Evolutionary conservation across 2,113 vertebrate species (phyloP).

Genomic region (Micronycteris hirsuta): DNA sequence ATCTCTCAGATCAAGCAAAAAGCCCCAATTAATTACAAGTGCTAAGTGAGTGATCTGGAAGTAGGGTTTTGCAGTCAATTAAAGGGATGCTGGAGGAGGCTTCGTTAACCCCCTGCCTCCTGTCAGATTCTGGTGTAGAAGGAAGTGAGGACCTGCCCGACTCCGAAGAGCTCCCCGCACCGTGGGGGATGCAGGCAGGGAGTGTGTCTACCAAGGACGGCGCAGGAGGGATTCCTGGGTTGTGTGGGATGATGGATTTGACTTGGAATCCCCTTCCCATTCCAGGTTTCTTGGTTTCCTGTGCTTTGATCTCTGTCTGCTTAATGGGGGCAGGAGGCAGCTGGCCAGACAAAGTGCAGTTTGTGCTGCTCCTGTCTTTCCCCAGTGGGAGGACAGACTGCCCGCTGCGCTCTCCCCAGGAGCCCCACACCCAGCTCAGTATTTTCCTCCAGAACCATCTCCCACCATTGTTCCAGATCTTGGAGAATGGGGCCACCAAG

Average conservation of each 20-base stretch:
- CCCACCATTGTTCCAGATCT: background rate
- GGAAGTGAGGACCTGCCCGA: background rate
- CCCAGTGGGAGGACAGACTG: fast-evolving
- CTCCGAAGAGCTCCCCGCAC: background rate
- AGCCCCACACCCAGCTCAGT: background rate
- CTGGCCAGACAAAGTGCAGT: background rate
- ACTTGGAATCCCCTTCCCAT: background rate
- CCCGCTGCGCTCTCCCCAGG: background rate
- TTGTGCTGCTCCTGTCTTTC: background rate
- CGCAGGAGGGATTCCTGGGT: background rate
- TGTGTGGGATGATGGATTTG: background rate
- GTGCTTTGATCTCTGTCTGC: background rate
- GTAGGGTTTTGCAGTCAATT: slow-evolving; percentile 49
- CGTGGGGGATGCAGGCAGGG: background rate
- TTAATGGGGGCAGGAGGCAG: background rate
- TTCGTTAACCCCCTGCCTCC: slow-evolving; percentile 36
- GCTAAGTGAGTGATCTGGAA: slow-evolving; percentile 63
- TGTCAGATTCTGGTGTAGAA: background rate
- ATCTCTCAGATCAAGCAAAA: slow-evolving; percentile 45
- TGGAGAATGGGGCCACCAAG: background rate
- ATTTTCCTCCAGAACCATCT: background rate
- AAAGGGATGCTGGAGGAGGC: background rate
- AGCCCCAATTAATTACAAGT: slow-evolving; percentile 69
- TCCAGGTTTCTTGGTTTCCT: background rate
- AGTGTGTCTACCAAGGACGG: too few species aligned